phyloP scores from a whole-genome alignment of 2,113 vertebrate species.

The Indri indri region DNA sequence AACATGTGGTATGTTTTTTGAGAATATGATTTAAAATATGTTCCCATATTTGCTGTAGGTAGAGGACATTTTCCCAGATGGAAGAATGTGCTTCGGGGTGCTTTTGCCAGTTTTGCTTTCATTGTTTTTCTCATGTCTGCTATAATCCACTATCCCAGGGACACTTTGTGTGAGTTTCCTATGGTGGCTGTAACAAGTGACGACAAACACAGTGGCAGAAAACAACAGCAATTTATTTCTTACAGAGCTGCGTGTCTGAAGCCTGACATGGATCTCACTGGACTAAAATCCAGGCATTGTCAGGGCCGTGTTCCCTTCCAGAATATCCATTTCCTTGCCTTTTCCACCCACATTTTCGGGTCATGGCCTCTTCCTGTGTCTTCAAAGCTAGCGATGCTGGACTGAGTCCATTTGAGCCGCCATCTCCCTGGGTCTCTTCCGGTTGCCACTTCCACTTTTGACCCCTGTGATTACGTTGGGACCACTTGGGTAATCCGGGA shows the following conservation, averaged over 20 bases:
- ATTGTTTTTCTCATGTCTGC: neutral
- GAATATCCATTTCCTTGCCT: neutral
- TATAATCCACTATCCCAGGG: fast-evolving
- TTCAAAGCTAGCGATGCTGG: neutral
- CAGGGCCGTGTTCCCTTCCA: neutral
- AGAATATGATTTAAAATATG: neutral
- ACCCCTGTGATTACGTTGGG: neutral
- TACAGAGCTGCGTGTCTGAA: neutral
- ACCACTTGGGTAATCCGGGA: fast-evolving
- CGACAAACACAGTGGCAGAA: neutral
- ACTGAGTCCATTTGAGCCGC: neutral
- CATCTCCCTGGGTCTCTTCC: neutral
- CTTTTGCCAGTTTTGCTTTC: neutral
- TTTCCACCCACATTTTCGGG: neutral
- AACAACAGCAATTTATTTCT: neutral
- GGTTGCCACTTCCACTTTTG: neutral
- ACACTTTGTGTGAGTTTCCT: neutral
- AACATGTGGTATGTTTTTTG: neutral
- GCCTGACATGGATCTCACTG: neutral
- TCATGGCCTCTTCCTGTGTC: neutral
- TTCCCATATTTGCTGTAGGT: neutral
- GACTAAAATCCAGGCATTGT: neutral
- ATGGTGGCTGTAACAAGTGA: neutral
- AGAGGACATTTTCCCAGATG: neutral
- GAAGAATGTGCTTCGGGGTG: too few species aligned